Evolutionary conservation across 2,113 vertebrate species (phyloP).

Genomic region (Hipposideros armiger): DNA sequence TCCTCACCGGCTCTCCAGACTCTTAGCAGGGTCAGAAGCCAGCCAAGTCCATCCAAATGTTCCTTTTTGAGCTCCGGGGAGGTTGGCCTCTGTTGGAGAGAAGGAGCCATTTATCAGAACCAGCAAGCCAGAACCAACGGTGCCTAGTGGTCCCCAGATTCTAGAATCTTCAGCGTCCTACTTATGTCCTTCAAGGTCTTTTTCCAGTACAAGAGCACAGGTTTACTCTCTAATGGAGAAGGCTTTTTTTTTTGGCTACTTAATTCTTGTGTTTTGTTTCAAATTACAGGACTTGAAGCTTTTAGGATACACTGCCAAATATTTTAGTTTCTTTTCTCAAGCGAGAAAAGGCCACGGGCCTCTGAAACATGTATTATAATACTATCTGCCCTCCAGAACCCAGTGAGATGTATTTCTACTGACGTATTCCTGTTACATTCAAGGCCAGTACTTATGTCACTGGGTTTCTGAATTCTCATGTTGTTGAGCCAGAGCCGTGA

Average conservation of each 20-base stretch:
- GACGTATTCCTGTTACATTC: conserved; percentile 40
- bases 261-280: conserved; percentile 67
- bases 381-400: background rate
- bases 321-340: conserved; percentile 48
- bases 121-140: background rate
- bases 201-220: background rate
- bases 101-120: background rate
- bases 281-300: conserved; percentile 28
- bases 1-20: background rate
- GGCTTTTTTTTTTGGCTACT: background rate
- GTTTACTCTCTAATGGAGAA: background rate
- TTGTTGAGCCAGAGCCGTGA: conserved; percentile 22
- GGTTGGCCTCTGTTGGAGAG: background rate
- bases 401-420: background rate
- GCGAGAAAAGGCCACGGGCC: conserved; percentile 41
- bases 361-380: background rate
- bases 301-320: conserved; percentile 43
- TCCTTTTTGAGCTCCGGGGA: background rate
- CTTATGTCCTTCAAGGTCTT: background rate
- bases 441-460: conserved; percentile 61
- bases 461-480: conserved; percentile 54
- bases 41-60: background rate
- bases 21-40: background rate
- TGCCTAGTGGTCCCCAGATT: background rate
- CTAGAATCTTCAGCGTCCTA: background rate